These are phyloP conservation scores for Heloderma charlesbogerti DNA, from an alignment of 2,113 vertebrate species.

Conservation along the genomic window DNA sequence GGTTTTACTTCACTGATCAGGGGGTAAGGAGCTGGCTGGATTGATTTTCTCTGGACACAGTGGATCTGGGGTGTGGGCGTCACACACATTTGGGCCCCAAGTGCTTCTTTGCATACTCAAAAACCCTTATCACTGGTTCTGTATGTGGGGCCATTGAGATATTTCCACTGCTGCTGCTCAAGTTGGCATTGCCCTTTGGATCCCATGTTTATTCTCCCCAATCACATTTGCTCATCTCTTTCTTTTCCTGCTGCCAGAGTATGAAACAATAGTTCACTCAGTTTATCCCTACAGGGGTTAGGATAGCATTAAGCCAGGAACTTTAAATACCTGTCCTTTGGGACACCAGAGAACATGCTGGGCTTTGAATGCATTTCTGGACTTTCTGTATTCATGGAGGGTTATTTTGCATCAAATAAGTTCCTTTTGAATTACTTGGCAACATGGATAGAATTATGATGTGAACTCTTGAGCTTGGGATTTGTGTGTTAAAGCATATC, in stretches of 20 bases:
- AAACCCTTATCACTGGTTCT: not conserved
- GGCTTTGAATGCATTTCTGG: not conserved
- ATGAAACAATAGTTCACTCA: not conserved
- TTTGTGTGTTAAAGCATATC: not conserved
- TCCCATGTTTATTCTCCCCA: not conserved
- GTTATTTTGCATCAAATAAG: not conserved
- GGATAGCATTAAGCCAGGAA: not conserved
- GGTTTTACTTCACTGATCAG: too few relatives aligned
- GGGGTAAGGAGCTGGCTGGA: not conserved
- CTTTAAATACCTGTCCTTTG: conserved; percentile 13
- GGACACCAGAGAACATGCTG: not conserved
- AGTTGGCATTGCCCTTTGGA: not conserved
- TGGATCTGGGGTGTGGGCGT: not conserved
- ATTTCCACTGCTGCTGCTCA: not conserved
- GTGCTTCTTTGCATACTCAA: not conserved
- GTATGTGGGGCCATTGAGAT: not conserved
- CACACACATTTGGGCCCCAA: not conserved
- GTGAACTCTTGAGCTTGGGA: not conserved
- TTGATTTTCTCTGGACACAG: not conserved
- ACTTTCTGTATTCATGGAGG: conserved; percentile 4
- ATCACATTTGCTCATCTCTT: not conserved
- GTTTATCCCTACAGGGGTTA: not conserved
- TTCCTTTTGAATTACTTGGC: conserved; percentile 8
- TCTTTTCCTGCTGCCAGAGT: not conserved
- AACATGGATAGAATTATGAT: not conserved